Percentiles rank a stretch among this genome's conserved stretches.
phyloP scores from a whole-genome alignment of 1,140 invertebrate species.

The Chionoecetes opilio region DNA sequence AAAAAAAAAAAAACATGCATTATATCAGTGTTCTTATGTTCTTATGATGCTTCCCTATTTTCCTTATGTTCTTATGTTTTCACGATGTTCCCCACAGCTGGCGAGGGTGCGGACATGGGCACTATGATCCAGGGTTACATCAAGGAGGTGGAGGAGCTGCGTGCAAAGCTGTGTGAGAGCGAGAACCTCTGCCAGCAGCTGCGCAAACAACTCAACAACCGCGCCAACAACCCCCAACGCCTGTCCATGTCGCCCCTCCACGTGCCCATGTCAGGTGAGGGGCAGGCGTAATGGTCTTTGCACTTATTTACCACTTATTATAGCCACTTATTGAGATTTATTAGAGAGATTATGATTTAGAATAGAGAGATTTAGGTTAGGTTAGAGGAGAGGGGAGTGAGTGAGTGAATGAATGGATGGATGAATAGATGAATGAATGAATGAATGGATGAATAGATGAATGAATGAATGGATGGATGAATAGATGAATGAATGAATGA shows the following conservation, averaged over 20 bases:
- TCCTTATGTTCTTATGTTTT: neutral
- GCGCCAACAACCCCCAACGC: conserved; percentile 81
- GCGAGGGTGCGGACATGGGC: conserved; percentile 86
- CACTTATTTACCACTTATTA: too few relatives aligned
- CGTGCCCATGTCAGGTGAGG: conserved; percentile 79
- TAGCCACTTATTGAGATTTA: too few relatives aligned
- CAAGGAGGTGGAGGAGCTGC: conserved; percentile 95
- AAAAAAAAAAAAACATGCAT: too few relatives aligned
- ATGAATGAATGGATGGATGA: too few relatives aligned
- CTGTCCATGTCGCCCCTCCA: conserved; percentile 82
- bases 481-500: too few relatives aligned
- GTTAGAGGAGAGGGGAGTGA: too few relatives aligned
- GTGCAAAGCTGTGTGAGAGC: conserved; percentile 93
- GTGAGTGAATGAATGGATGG: too few relatives aligned
- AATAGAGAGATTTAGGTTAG: too few relatives aligned
- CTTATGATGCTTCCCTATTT: neutral
- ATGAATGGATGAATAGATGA: too few relatives aligned
- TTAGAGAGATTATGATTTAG: too few relatives aligned
- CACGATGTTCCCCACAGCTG: conserved; percentile 70
- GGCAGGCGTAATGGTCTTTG: too few relatives aligned
- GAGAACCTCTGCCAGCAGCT: conserved; percentile 93
- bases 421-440: too few relatives aligned
- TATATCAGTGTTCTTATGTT: neutral
- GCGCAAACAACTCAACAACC: conserved; percentile 85
- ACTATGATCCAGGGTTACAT: conserved; percentile 93